Percentiles rank a stretch among this genome's conserved stretches.
These are phyloP conservation scores for Pogonomyrmex californicus DNA, from an alignment of 1,140 invertebrate genomes.

Conservation along the genomic window DNA sequence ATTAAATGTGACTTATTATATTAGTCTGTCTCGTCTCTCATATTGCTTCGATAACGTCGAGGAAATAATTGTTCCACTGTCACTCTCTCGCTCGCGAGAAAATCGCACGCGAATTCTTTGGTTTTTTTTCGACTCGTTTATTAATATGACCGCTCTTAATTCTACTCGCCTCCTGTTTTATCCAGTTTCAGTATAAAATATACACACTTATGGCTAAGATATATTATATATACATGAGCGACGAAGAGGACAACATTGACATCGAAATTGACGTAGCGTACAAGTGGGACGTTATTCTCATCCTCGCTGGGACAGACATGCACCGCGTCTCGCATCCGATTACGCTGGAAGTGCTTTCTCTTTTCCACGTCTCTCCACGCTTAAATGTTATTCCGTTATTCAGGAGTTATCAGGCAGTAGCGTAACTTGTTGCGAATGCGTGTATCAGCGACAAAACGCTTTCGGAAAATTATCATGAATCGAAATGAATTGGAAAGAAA, in stretches of 20 bases:
- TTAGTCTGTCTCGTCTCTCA: neutral
- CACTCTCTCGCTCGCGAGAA: neutral
- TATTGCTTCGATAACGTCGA: constrained; percentile 39
- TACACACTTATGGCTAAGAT: constrained; percentile 70
- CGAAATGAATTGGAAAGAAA: neutral
- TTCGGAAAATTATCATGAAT: neutral
- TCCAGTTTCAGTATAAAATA: constrained; percentile 78
- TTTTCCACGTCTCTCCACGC: neutral
- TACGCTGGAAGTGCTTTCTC: constrained; percentile 15
- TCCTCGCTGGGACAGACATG: constrained; percentile 47
- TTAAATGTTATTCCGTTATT: constrained; percentile 48
- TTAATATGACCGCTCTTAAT: constrained; percentile 60
- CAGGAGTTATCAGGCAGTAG: constrained; percentile 66
- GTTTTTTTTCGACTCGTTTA: constrained; percentile 17
- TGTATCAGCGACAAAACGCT: constrained; percentile 22
- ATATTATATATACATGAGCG: constrained; percentile 66
- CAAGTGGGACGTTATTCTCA: constrained; percentile 76
- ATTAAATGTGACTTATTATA: constrained; percentile 18
- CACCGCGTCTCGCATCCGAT: neutral
- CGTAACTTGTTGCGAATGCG: constrained; percentile 53
- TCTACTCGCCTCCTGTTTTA: constrained; percentile 57
- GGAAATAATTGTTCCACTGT: constrained; percentile 18
- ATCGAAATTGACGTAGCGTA: constrained; percentile 79
- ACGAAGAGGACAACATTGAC: constrained; percentile 78
- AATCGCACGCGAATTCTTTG: constrained; percentile 12